Evolutionary conservation across 2,888 invertebrate species (phyloP).

Genomic region (Pammene aurita): DNA sequence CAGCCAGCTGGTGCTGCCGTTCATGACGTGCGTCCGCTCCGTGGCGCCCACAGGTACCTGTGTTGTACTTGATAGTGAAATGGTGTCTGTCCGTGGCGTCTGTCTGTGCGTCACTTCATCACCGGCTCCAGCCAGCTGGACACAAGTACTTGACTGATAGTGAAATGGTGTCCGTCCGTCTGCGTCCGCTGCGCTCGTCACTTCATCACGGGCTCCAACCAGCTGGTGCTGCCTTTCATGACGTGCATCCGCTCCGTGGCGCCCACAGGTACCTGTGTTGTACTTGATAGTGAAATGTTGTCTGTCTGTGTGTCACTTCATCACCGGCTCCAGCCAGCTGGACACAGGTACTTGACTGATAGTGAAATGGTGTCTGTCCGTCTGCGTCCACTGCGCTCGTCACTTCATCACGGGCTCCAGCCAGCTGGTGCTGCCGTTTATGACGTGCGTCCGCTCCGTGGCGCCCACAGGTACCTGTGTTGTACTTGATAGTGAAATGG

Average conservation of each 20-base stretch:
- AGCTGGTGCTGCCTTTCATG: conserved; percentile 79
- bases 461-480: conserved; percentile 86
- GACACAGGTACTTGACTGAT: conserved; percentile 84
- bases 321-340: conserved; percentile 85
- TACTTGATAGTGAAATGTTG: conserved; percentile 94
- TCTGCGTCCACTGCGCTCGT: conserved; percentile 84
- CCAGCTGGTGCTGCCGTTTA: conserved; percentile 88
- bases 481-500: no score
- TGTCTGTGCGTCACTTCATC: conserved; percentile 49
- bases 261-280: conserved; percentile 94
- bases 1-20: conserved; percentile 84
- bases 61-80: conserved; percentile 42
- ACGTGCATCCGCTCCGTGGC: conserved; percentile 83
- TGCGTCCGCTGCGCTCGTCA: conserved; percentile 84
- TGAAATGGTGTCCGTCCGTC: conserved; percentile 91
- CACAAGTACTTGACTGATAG: no score
- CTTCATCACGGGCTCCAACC: neutral
- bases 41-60: conserved; percentile 88
- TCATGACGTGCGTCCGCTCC: conserved; percentile 87
- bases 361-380: conserved; percentile 89
- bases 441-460: conserved; percentile 89
- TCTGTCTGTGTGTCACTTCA: conserved; percentile 85
- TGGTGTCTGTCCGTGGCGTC: no score
- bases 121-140: conserved; percentile 1
- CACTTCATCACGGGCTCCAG: conserved; percentile 78